These are phyloP conservation scores for Oxyteleia sp. DNA, from an alignment of 2,888 invertebrate species.

Conservation along the genomic window DNA sequence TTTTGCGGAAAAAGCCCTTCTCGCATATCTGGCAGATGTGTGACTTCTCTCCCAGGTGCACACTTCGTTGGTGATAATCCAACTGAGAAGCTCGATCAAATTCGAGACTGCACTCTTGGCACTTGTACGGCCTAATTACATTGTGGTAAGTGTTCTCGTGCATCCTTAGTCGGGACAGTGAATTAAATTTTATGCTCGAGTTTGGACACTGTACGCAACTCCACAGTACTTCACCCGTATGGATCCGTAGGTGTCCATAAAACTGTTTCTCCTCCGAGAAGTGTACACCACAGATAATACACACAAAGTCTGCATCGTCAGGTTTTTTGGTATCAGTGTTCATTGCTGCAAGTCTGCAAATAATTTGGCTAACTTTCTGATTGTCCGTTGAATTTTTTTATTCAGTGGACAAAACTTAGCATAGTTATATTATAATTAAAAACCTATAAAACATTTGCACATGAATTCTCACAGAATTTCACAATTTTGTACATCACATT, in stretches of 20 bases:
- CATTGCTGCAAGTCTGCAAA: conserved; percentile 35
- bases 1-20: conserved; percentile 85
- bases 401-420: too few species aligned
- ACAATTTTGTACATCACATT: too few species aligned
- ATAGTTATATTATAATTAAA: too few species aligned
- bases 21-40: conserved; percentile 85
- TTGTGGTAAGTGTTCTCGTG: conserved; percentile 75
- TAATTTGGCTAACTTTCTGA: too few species aligned
- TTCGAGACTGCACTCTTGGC: conserved; percentile 80
- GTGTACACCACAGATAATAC: conserved; percentile 76
- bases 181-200: conserved; percentile 66
- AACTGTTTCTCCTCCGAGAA: conserved; percentile 81
- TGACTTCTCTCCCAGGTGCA: conserved; percentile 84
- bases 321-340: conserved; percentile 37
- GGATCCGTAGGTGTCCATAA: conserved; percentile 81
- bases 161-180: conserved; percentile 68
- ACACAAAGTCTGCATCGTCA: conserved; percentile 65
- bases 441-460: too few species aligned
- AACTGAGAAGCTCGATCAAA: conserved; percentile 85
- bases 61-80: conserved; percentile 83
- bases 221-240: conserved; percentile 79
- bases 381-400: conserved; percentile 14
- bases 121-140: conserved; percentile 80
- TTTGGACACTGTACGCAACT: conserved; percentile 77
- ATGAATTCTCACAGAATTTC: too few species aligned